phyloP scores from a whole-genome alignment of 2,797 vertebrate genomes.

The Paedocypris micromegethes region DNA sequence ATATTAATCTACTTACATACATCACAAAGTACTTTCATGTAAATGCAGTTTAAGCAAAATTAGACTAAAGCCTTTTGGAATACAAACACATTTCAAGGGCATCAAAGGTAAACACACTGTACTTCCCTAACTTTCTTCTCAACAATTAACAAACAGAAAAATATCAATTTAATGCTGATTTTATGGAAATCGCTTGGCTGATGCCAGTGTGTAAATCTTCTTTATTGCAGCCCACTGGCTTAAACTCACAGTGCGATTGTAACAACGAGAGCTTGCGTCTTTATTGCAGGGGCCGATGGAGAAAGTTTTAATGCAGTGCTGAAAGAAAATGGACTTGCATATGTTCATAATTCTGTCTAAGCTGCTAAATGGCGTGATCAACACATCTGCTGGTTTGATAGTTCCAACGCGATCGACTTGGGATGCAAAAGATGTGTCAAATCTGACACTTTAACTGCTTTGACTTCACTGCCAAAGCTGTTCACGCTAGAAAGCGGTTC shows the following conservation, averaged over 20 bases:
- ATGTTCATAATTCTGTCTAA: constrained; percentile 17
- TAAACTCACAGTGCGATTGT: constrained; percentile 32
- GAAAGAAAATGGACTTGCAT: constrained; percentile 4
- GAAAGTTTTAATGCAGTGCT: constrained; percentile 12
- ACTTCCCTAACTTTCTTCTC: constrained; percentile 14
- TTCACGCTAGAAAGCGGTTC: too few species aligned
- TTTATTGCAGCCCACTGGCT: constrained; percentile 37
- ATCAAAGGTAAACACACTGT: constrained; percentile 2
- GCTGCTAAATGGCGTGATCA: constrained; percentile 2
- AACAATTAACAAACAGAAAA: constrained; percentile 11
- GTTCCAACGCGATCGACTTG: too few species aligned
- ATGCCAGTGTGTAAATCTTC: constrained; percentile 34
- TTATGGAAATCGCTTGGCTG: constrained; percentile 36
- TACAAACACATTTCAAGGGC: too few species aligned
- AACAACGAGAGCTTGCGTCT: constrained; percentile 29
- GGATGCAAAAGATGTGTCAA: too few species aligned
- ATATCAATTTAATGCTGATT: constrained; percentile 33
- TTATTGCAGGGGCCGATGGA: constrained; percentile 27
- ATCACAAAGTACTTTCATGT: too few species aligned
- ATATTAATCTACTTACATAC: too few species aligned
- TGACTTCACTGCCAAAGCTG: too few species aligned
- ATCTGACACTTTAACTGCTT: too few species aligned
- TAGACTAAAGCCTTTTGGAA: too few species aligned
- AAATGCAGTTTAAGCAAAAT: too few species aligned
- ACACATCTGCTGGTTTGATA: not conserved